These are phyloP conservation scores for Hermatobates lingyangjiaoensis DNA, from an alignment of 1,140 invertebrate genomes.

Conservation along the genomic window DNA sequence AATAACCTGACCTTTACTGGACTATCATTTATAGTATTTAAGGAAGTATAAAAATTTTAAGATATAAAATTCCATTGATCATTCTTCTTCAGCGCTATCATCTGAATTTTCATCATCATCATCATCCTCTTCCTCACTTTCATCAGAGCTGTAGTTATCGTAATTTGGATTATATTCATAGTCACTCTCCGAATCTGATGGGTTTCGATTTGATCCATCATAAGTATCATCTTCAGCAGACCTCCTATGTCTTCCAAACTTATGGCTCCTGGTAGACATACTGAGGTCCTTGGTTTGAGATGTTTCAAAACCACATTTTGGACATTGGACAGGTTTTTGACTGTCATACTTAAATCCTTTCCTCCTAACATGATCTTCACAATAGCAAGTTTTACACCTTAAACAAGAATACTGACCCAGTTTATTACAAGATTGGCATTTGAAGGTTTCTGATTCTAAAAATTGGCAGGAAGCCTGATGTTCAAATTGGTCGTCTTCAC, in stretches of 20 bases:
- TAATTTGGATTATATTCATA: conserved; percentile 33
- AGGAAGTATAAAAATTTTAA: no score
- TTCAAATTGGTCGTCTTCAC: conserved; percentile 97
- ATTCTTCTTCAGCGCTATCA: conserved; percentile 2
- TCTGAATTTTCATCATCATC: conserved; percentile 4
- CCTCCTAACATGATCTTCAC: conserved; percentile 85
- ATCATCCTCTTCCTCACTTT: not conserved
- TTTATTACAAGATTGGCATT: conserved; percentile 89
- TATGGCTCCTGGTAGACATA: conserved; percentile 82
- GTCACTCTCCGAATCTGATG: conserved; percentile 32
- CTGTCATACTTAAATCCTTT: conserved; percentile 87
- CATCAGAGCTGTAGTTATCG: conserved; percentile 25
- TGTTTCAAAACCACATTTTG: conserved; percentile 82
- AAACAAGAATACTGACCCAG: conserved; percentile 87
- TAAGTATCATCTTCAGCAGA: conserved; percentile 32
- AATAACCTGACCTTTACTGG: no score
- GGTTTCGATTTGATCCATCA: conserved; percentile 17
- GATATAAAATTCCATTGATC: no score
- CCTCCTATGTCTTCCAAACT: conserved; percentile 61
- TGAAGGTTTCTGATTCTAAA: conserved; percentile 77
- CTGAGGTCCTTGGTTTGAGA: conserved; percentile 82
- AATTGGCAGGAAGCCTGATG: conserved; percentile 95
- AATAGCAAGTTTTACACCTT: conserved; percentile 87
- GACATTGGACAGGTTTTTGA: conserved; percentile 75
- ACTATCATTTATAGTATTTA: no score